These are phyloP conservation scores for Globia sparganii DNA, from an alignment of 2,888 invertebrate species.

Conservation along the genomic window DNA sequence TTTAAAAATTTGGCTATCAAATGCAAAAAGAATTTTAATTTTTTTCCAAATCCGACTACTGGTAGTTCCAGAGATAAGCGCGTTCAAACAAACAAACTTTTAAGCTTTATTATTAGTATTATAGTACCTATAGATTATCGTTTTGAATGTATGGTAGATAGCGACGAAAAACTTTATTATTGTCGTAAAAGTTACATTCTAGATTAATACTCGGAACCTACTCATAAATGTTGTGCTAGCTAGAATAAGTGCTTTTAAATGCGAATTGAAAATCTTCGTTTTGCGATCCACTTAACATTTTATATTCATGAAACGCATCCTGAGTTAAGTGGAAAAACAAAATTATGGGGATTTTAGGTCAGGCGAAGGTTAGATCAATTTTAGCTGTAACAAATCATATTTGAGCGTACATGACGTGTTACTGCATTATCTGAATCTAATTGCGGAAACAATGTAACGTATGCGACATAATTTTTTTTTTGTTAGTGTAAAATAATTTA, in stretches of 20 bases:
- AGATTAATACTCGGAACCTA: constrained; percentile 57
- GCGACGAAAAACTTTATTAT: constrained; percentile 64
- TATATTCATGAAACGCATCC: constrained; percentile 43
- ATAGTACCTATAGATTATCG: constrained; percentile 34
- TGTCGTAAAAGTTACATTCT: constrained; percentile 62
- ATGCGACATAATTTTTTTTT: constrained; percentile 57
- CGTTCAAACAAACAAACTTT: neutral
- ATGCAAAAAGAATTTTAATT: neutral
- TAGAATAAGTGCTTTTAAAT: constrained; percentile 52
- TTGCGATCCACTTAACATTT: constrained; percentile 39
- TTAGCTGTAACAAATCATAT: constrained; percentile 38
- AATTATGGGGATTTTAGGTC: constrained; percentile 27
- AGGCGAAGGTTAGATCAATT: constrained; percentile 44
- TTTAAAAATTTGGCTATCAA: neutral
- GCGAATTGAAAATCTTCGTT: constrained; percentile 40
- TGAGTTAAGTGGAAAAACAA: constrained; percentile 24
- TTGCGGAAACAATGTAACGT: constrained; percentile 52
- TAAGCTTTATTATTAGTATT: neutral
- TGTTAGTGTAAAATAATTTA: constrained; percentile 54
- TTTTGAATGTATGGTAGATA: constrained; percentile 59
- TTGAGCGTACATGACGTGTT: constrained; percentile 24
- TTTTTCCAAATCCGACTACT: neutral
- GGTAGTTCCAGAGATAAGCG: neutral
- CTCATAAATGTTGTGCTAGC: constrained; percentile 55
- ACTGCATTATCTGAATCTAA: constrained; percentile 43